A percentile compares a stretch with the other conserved stretches of the same genome.
Conservation (phyloP, 2,888 invertebrate species). For the Crossocerus cetratus region DNA sequence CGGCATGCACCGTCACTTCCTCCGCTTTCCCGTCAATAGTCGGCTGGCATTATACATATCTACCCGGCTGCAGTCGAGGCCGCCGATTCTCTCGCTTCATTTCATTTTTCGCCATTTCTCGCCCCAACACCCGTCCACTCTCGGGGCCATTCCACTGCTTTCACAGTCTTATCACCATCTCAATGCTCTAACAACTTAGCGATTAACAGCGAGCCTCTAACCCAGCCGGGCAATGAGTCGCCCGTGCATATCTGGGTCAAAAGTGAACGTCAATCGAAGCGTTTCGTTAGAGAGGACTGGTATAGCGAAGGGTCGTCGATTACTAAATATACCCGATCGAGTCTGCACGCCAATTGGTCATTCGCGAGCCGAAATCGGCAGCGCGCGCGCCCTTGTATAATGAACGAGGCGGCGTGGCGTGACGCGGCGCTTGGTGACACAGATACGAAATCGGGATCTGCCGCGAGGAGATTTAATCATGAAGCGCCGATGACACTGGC, state of each 20-base stretch:
- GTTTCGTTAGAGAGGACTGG: slow-evolving; percentile 9
- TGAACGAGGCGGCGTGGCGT: too few species aligned
- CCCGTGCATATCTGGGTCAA: slow-evolving; percentile 46
- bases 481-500: slow-evolving; percentile 12
- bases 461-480: slow-evolving; percentile 12
- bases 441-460: slow-evolving; percentile 28
- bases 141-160: not conserved
- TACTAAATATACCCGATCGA: slow-evolving; percentile 17
- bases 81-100: too few species aligned
- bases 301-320: slow-evolving; percentile 12
- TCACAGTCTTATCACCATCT: not conserved
- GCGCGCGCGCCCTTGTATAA: slow-evolving; percentile 23
- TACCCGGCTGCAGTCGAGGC: too few species aligned
- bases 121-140: too few species aligned
- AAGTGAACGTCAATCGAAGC: slow-evolving; percentile 40
- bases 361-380: not conserved
- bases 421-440: slow-evolving; percentile 31
- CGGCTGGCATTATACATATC: too few species aligned
- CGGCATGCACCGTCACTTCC: slow-evolving; percentile 30
- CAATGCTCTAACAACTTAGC: slow-evolving; percentile 8
- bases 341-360: not conserved
- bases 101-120: too few species aligned
- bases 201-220: slow-evolving; percentile 37
- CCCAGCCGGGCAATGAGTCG: slow-evolving; percentile 21
- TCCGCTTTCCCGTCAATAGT: slow-evolving; percentile 27